Base-by-base conservation (phyloP, 2,113 vertebrate genomes). In the Accipiter virgatus region DNA sequence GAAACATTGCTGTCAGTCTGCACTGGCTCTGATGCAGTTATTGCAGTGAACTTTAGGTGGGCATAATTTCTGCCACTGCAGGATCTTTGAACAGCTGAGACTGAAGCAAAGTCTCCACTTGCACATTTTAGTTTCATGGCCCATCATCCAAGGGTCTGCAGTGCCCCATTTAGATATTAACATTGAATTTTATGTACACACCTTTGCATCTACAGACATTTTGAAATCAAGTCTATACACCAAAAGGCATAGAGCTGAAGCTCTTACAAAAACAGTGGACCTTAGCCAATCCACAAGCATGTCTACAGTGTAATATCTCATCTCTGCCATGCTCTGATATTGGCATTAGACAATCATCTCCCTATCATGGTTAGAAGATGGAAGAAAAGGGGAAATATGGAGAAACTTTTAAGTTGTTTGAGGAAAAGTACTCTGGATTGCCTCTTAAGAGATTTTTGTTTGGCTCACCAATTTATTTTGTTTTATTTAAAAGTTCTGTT, bases 21-120 rank as follows among this genome's bases (percentile, higher is more conserved):
- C 2, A 0, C 7, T 79, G 77, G 23, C 1, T 1, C 2, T 8
- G 86, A 31, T 52, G 18, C 3, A 1, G 36, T 77, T 73, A 77
- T 34, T 56, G 48, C 38, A 71, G 40, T 17, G 68, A 88, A n/a
- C 47, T 45, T 55, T 11, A 32, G 29, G 65, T 67, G 58, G 22
- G 47, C 8, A 3, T 6, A 42, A 73, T 42, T 95, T 95, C 58
- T 95, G 48, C 20, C 52, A 68, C 20, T 40, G 59, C 42, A 53
- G 11, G 17, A 16, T 47, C 38, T 67, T 23, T 74, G 62, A 56
- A 58, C 6, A 80, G 27, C 62, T 67, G 56, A 85, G 61, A 32
- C 40, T 61, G 52, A 79, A 80, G 31, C 29, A 23, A 67, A 47
- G 26, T 82, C 62, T 77, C 70, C 2, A 0, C 25, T 72, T 79